These are phyloP conservation scores for Lasioglossum morio DNA, from an alignment of 2,888 invertebrate species.

Conservation along the genomic window DNA sequence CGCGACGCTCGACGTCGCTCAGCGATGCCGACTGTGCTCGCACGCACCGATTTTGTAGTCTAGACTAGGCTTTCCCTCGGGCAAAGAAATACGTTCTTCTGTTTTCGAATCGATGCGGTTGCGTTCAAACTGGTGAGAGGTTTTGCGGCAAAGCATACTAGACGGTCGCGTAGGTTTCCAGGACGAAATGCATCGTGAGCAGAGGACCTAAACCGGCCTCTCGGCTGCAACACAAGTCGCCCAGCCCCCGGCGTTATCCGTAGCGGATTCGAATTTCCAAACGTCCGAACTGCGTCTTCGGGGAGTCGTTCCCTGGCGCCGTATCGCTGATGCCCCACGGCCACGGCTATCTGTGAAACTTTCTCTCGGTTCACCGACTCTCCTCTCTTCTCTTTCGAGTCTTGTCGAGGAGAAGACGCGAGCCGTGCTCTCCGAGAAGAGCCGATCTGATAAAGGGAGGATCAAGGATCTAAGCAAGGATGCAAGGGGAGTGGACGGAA, in stretches of 20 bases:
- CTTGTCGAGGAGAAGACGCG: not conserved
- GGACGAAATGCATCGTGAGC: not conserved
- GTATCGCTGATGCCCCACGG: conserved; percentile 40
- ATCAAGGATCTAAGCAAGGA: not conserved
- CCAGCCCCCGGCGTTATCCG: conserved; percentile 13
- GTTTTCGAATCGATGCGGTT: not conserved
- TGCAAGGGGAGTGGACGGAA: not conserved
- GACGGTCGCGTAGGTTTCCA: not conserved
- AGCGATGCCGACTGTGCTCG: not conserved
- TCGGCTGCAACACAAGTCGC: not conserved
- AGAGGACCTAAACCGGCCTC: not conserved
- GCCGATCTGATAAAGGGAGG: conserved; percentile 1
- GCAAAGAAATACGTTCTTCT: not conserved
- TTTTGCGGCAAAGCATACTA: not conserved
- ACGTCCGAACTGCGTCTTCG: conserved; percentile 41
- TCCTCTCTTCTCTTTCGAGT: not conserved
- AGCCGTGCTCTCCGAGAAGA: not conserved
- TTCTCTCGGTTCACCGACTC: conserved; percentile 22
- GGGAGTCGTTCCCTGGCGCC: conserved; percentile 47
- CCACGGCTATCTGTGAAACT: conserved; percentile 42
- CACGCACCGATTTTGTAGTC: not conserved
- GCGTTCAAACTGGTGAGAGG: not conserved
- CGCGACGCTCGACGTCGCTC: not conserved
- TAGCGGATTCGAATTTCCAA: conserved; percentile 46
- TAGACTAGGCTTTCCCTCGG: not conserved